Conservation (phyloP, 2,888 invertebrate genomes). For the Eudemis profundana region DNA sequence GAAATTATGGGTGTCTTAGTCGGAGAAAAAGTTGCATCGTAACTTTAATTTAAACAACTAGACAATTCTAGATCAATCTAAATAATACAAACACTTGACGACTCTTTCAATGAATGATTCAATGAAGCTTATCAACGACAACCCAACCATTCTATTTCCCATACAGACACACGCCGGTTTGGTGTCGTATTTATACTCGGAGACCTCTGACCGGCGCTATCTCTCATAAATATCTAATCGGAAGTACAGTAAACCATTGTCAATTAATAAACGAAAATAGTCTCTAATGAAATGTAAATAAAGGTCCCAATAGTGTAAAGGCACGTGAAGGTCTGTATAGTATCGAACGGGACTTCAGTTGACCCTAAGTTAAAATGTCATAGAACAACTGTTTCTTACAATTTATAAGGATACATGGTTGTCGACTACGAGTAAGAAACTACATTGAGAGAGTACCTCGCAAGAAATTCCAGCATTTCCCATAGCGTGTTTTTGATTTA, state of each 20-base stretch:
- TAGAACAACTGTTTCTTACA: constrained; percentile 16
- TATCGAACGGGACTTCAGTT: constrained; percentile 27
- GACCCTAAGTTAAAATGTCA: constrained; percentile 32
- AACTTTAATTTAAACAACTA: background rate
- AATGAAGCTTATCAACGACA: constrained; percentile 2
- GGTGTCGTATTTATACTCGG: constrained; percentile 32
- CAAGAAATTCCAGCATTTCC: background rate
- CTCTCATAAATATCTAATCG: constrained; percentile 41
- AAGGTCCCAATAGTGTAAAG: background rate
- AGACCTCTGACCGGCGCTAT: constrained; percentile 42
- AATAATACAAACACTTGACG: constrained; percentile 7
- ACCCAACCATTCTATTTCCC: constrained; percentile 10
- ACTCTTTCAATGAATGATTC: constrained; percentile 10
- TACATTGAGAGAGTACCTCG: background rate
- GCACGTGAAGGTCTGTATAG: background rate
- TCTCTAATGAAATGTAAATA: constrained; percentile 8
- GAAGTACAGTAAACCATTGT: constrained; percentile 20
- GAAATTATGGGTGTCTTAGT: too few relatives aligned
- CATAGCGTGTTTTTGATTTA: background rate
- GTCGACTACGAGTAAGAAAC: constrained; percentile 5
- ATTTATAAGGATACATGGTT: constrained; percentile 17
- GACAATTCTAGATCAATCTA: background rate
- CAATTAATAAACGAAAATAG: constrained; percentile 27
- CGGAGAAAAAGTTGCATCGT: background rate
- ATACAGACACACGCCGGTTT: constrained; percentile 10